Base-by-base conservation (phyloP, 2,888 invertebrate genomes). In the Plagodis pulveraria region DNA sequence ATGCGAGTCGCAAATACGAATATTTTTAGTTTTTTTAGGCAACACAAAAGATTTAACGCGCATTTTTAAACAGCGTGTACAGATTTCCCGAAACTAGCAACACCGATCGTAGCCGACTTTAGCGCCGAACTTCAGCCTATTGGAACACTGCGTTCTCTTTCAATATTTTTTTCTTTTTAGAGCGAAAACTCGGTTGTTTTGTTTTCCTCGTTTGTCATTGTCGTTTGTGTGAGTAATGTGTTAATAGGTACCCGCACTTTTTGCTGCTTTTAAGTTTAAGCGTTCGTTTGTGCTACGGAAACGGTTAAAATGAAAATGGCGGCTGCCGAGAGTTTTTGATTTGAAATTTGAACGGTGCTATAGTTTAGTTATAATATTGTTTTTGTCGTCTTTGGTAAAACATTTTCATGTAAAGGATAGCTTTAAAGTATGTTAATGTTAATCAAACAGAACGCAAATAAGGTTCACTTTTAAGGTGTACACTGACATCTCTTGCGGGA, bases 161-260 rank as follows among this genome's bases (percentile, higher is more conserved):
- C 72, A 75, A 73, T 68, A 73, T 71, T 71, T 74, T 72, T 76
- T 70, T 72, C 71, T 56, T 67, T 67, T 68, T 65, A 60, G 59
- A 69, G 65, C 67, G 72, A 68, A 65, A 70, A 69, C 66, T 67
- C 50, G 38, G 50, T 43, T 50, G 73, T 77, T 78, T 78, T 77
- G 71, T 80, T 78, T 76, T 76, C 72, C 73, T 74, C 75, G 74
- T 81, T 79, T 77, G 75, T 77, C 76, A 76, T 74, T 75, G 78
- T 79, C 79, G 73, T 70, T 78, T 74, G 77, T 76, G 76, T 77
- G 78, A 80, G 79, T 79, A 78, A 80, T 79, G 79, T 78, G 76
- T 74, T 81, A 80, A 80, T 80, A 78, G 79, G 79, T 73, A 74
- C 73, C 72, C 70, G 73, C 73, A 72, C 74, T 75, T 74, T 72